Evolutionary conservation across 2,113 vertebrate species (phyloP), one percentile per base, ranked within the genome.

Genomic region (Fukomys damarensis): DNA sequence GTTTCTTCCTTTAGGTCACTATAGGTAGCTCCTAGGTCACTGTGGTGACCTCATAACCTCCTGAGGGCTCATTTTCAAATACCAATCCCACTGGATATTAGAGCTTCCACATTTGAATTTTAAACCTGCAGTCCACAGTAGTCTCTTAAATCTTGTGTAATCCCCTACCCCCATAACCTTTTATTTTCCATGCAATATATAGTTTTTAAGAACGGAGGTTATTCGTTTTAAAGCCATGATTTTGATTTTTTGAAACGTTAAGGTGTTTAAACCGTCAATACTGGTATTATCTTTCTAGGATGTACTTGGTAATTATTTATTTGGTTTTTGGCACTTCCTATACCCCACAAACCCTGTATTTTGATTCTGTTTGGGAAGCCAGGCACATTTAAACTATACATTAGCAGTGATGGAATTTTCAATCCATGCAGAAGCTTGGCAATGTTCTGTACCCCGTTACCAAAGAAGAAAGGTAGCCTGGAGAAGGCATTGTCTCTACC

Each of bases 121-220:
- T 5, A 49, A 32, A 19, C 41, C 38, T 63, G 54, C 76, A 46
- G 7, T 41, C 19, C 30, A 46, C 6, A 70, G 66, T 43, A 20
- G 35, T 72, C 35, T 66, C 89, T 54, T 41, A 90, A 81, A 26
- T 89, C 30, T 82, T 49, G 79, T 86, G 63, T 66, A 58, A 66
- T 52, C 7, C 30, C 35, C 4, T 92, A 59, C 24, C 10, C 5
- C 32, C 17, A 7, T 7, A 24, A 76, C 41, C 24, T 92, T 87
- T 91, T 56, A 72, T 63, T 96, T 91, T 68, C n/a, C 17, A 32
- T 81, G 12, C 49, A 83, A 49, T 66, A n/a, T 92, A 26, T 89
- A 3, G 65, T 43, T 70, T 63, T 7, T n/a, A 54, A 76, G 38
- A 91, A 66, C 49, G 86, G 26, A 12, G 41, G 16, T 74, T 30